phyloP scores from a whole-genome alignment of 2,888 invertebrate species.

The Lingula anatina region DNA sequence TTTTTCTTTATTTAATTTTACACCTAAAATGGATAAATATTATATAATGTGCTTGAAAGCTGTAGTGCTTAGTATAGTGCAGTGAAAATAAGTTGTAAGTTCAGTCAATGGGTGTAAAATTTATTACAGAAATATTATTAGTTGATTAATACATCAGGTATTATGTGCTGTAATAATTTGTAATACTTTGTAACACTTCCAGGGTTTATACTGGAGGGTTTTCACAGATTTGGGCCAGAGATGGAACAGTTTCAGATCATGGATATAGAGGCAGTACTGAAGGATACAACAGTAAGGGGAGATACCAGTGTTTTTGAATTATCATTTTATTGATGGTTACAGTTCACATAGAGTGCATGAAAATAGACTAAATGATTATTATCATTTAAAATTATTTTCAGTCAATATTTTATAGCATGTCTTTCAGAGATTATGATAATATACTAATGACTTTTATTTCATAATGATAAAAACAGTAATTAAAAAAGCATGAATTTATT shows the following conservation, averaged over 20 bases:
- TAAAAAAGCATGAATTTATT: slow-evolving; percentile 2
- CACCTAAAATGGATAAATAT: too few species aligned
- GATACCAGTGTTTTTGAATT: neutral
- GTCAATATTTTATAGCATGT: too few species aligned
- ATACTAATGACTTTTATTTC: neutral
- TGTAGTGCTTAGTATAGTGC: too few species aligned
- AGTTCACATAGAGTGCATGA: neutral
- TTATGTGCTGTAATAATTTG: neutral
- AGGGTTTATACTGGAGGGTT: slow-evolving; percentile 78
- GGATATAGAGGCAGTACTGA: slow-evolving; percentile 61
- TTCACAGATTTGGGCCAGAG: slow-evolving; percentile 69
- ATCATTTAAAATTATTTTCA: too few species aligned
- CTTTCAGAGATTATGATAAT: too few species aligned
- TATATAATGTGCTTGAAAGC: too few species aligned
- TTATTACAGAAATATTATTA: too few species aligned
- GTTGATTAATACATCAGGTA: neutral
- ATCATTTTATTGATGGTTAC: neutral
- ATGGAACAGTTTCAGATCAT: slow-evolving; percentile 57
- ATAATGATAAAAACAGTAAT: neutral
- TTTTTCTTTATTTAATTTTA: slow-evolving; percentile 2
- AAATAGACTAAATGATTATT: too few species aligned
- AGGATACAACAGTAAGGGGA: slow-evolving; percentile 63
- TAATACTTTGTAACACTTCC: slow-evolving; percentile 5
- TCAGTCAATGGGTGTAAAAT: too few species aligned
- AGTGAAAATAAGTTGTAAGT: too few species aligned